Evolutionary conservation across 2,888 invertebrate genomes (phyloP).

Genomic region (Brenthis daphne): DNA sequence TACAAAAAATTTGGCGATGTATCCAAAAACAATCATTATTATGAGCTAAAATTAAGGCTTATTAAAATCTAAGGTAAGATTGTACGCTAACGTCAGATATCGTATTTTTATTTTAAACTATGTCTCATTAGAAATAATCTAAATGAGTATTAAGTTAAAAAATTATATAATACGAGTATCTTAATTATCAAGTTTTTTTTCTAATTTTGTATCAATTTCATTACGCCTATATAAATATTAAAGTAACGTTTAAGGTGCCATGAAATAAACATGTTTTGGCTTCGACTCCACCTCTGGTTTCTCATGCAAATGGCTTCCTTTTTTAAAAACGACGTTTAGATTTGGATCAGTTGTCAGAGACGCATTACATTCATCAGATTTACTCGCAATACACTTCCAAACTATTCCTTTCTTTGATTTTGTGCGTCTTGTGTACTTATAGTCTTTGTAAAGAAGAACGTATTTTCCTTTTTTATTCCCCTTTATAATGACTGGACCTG

Average conservation of each 20-base stretch:
- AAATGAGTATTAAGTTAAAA: too few species aligned
- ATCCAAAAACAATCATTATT: too few species aligned
- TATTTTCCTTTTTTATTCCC: slow-evolving; percentile 60
- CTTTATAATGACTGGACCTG: slow-evolving; percentile 57
- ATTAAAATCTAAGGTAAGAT: too few species aligned
- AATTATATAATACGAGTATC: too few species aligned
- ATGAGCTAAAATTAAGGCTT: too few species aligned
- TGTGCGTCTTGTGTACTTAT: slow-evolving; percentile 57
- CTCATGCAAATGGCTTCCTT: slow-evolving; percentile 58
- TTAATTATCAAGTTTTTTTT: background rate
- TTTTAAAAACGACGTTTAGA: slow-evolving; percentile 57
- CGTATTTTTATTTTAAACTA: too few species aligned
- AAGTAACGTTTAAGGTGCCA: slow-evolving; percentile 45
- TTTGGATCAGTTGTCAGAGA: slow-evolving; percentile 63
- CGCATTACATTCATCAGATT: slow-evolving; percentile 61
- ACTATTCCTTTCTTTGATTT: slow-evolving; percentile 70
- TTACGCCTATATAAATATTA: background rate
- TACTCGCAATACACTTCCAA: slow-evolving; percentile 69
- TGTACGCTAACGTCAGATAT: too few species aligned
- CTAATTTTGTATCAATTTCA: background rate
- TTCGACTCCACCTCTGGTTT: slow-evolving; percentile 50
- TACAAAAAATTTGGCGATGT: too few species aligned
- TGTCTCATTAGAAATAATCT: too few species aligned
- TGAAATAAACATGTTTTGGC: slow-evolving; percentile 73
- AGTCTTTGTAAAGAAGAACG: slow-evolving; percentile 57